phyloP scores from a whole-genome alignment of 2,888 invertebrate species.

The Trissonchulus latispiculum region DNA sequence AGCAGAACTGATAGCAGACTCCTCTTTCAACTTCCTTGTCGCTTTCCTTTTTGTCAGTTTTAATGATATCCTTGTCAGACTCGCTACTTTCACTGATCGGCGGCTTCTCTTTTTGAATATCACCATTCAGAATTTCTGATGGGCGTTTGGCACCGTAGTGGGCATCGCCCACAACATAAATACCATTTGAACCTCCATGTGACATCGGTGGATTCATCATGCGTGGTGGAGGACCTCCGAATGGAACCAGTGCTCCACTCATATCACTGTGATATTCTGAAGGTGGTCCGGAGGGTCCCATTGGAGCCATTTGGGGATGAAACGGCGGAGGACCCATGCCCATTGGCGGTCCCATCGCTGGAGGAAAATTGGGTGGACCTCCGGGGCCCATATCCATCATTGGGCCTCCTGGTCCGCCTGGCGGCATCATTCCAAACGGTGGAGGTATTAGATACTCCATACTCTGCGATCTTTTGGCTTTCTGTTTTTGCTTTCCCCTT shows the following conservation, averaged over 20 bases:
- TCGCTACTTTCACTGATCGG: neutral
- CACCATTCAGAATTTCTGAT: neutral
- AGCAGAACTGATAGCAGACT: constrained; percentile 22
- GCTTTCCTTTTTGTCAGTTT: neutral
- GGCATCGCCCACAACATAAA: neutral
- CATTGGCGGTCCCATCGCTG: neutral
- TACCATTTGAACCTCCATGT: neutral
- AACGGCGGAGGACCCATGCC: neutral
- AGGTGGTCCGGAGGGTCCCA: neutral
- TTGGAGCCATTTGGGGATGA: neutral
- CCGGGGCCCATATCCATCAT: neutral
- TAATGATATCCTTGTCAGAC: neutral
- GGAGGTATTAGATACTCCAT: neutral
- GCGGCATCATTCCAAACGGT: neutral
- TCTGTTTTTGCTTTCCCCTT: neutral
- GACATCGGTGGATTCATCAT: neutral
- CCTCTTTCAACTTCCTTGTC: neutral
- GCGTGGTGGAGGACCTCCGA: neutral
- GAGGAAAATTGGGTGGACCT: neutral
- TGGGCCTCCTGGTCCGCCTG: neutral
- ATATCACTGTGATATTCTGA: neutral
- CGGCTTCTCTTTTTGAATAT: neutral
- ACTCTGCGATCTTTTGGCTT: neutral
- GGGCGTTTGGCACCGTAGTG: neutral
- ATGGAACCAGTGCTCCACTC: neutral